Evolutionary conservation across 2,797 vertebrate species (phyloP), one percentile per base, ranked within the genome.

Genomic region (Amblyraja radiata): DNA sequence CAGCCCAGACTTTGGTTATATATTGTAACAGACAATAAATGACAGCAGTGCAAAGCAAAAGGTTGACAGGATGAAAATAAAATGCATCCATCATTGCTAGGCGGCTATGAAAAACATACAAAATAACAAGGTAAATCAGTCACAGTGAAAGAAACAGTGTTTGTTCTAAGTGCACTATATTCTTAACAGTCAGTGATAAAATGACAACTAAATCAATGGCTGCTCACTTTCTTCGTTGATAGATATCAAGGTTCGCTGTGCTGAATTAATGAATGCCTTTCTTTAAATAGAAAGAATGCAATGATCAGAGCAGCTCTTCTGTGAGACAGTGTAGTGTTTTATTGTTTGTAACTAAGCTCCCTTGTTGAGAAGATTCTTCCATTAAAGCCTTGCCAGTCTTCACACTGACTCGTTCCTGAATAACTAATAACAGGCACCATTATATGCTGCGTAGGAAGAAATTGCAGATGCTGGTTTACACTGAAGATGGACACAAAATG

Each of bases 101-200:
- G 25, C 90, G 28, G 39, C 90, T 74, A 92, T 92, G 90, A 92
- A 92, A 92, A 92, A 92, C 90, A 92, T 74, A 92, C 90, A 92
- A 74, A 74, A 92, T 76, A 92, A 74, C 90, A 92, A 92, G 68
- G 88, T 91, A 91, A 74, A 92, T 92, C 90, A 92, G 90, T 92
- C 90, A 92, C 36, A 92, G 71, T 92, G 90, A 92, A 76, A 92
- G 39, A 91, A 91, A 91, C 88, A 36, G 88, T 91, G 88, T 91
- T 91, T 91, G 88, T 92, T 92, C 90, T 92, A 92, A 92, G 90
- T 92, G 90, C 90, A 92, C 90, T 92, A 74, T 92, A 92, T 92
- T 92, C 90, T 74, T 92, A 92, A 74, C 68, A 92, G 90, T 92
- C 90, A 92, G 90, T 92, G 90, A 92, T 92, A 92, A 92, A 92